A percentile compares a stretch with the other conserved stretches of the same genome.
Evolutionary conservation across 2,797 vertebrate species (phyloP).

Genomic region (Gadopsis bispinosus): DNA sequence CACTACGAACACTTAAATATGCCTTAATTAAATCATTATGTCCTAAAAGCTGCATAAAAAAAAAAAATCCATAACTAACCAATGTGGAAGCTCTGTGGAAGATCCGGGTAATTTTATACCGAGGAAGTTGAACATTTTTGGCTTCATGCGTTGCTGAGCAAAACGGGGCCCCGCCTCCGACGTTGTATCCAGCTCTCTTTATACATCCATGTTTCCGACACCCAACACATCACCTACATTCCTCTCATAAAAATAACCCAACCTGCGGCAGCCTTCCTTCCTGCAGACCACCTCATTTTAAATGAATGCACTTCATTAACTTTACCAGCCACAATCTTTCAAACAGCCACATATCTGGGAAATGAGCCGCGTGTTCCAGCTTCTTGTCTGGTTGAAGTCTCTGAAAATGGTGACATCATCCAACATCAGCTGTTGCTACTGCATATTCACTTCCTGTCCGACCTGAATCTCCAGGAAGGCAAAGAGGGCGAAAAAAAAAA

Average conservation of each 20-base stretch:
- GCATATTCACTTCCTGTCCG: background rate
- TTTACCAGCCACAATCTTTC: conserved; percentile 28
- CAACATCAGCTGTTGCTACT: conserved; percentile 38
- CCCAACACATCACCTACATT: background rate
- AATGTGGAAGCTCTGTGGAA: no score
- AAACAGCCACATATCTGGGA: conserved; percentile 33
- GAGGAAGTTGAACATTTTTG: no score
- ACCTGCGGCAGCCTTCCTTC: background rate
- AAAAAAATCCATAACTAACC: no score
- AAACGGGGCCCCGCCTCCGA: no score
- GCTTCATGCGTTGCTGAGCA: no score
- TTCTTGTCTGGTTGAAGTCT: conserved; percentile 21
- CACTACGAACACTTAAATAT: no score
- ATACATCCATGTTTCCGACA: background rate
- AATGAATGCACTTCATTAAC: conserved; percentile 25
- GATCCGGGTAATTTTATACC: no score
- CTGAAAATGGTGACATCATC: conserved; percentile 27
- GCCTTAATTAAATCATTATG: no score
- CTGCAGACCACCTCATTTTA: conserved; percentile 14
- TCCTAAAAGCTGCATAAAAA: no score
- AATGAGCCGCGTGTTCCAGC: conserved; percentile 15
- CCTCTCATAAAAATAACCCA: background rate
- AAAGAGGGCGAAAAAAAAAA: background rate
- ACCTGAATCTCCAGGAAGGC: conserved; percentile 1
- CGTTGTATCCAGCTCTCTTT: no score